A percentile compares a stretch with the other conserved stretches of the same genome.
Evolutionary conservation across 2,113 vertebrate genomes (phyloP).

Genomic region (Promerops cafer): DNA sequence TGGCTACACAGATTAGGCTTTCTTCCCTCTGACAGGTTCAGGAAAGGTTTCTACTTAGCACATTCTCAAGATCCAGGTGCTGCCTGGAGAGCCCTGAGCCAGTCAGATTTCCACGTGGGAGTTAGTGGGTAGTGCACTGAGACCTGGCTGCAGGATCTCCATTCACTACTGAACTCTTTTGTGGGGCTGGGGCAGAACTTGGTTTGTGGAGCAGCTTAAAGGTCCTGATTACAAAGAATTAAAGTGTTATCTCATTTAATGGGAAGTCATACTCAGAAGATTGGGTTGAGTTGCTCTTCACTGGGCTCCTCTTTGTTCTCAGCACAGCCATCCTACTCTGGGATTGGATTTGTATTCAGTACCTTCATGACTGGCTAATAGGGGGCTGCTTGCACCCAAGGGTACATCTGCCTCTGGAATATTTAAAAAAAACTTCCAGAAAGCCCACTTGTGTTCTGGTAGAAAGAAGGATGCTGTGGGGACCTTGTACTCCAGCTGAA

Average conservation of each 20-base stretch:
- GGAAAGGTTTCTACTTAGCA: not conserved
- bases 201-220: not conserved
- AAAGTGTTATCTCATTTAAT: not conserved
- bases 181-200: not conserved
- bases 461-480: not conserved
- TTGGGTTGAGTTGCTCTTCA: not conserved
- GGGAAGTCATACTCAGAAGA: not conserved
- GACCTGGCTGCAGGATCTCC: not conserved
- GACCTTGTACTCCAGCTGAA: not conserved
- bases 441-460: not conserved
- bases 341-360: not conserved
- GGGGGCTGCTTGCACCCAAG: not conserved
- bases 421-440: not conserved
- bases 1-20: not conserved
- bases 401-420: not conserved
- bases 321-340: not conserved
- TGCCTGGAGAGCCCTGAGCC: not conserved
- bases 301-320: not conserved
- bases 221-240: not conserved
- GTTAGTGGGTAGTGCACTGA: not conserved
- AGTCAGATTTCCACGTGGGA: not conserved
- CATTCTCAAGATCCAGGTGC: not conserved
- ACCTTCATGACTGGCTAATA: not conserved
- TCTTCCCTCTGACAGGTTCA: not conserved
- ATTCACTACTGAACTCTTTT: not conserved